Conservation (phyloP, 1,140 invertebrate species). For the Steinernema khuongi region DNA sequence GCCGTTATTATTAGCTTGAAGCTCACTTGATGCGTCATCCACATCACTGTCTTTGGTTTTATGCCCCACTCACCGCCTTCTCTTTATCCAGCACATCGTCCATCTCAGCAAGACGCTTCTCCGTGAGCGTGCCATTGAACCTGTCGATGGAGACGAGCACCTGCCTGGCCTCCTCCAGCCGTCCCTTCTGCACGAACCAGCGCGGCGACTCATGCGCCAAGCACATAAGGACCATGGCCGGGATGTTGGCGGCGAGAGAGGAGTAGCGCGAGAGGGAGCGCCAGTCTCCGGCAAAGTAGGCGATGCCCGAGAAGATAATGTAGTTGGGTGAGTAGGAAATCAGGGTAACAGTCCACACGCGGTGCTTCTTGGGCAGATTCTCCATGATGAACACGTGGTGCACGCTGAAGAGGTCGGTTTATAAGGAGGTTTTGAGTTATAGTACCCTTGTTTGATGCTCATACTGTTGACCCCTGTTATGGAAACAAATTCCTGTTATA, state of each 20-base stretch:
- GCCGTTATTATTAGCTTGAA: too few relatives aligned
- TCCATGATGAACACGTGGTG: conserved; percentile 35
- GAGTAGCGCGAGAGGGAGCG: neutral
- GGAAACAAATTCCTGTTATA: too few relatives aligned
- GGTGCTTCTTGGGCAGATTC: conserved; percentile 38
- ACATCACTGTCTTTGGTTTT: too few relatives aligned
- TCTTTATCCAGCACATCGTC: neutral
- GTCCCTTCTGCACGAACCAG: conserved; percentile 9
- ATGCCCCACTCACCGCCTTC: neutral
- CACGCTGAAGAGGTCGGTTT: conserved; percentile 21
- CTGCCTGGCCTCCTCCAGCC: neutral
- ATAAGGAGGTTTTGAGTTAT: too few relatives aligned
- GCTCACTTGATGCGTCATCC: too few relatives aligned
- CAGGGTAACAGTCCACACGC: conserved; percentile 37
- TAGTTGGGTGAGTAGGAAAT: conserved; percentile 31
- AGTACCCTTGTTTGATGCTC: too few relatives aligned
- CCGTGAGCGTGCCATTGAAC: neutral
- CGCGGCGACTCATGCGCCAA: neutral
- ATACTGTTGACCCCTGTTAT: too few relatives aligned
- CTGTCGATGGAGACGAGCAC: neutral
- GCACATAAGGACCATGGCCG: neutral
- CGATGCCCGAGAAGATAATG: conserved; percentile 25
- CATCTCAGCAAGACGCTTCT: neutral
- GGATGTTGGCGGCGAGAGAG: neutral
- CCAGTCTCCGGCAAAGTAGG: conserved; percentile 14